Percentiles rank a stretch among this genome's conserved stretches.
Conservation (phyloP, 2,113 vertebrate genomes). For the Lathamus discolor region DNA sequence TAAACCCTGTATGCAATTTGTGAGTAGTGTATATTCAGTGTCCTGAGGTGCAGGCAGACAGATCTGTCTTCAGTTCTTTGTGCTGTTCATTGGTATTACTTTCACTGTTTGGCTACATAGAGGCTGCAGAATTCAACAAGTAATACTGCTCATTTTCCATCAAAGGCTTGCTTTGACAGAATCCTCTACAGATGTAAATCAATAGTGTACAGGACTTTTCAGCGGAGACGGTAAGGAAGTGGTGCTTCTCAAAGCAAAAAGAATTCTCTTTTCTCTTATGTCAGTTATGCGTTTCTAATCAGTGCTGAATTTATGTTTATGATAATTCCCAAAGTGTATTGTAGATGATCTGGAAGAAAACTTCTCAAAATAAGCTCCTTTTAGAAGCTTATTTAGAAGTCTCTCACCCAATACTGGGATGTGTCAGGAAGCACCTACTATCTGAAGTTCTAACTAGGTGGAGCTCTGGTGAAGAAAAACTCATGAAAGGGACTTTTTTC, state of each 20-base stretch:
- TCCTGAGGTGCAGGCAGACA: neutral
- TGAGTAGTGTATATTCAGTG: neutral
- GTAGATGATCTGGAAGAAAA: neutral
- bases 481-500: accelerated
- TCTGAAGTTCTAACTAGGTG: neutral
- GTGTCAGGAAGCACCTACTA: neutral
- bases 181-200: neutral
- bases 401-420: neutral
- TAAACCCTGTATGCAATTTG: neutral
- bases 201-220: neutral
- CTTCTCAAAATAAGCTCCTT: neutral
- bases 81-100: neutral
- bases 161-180: neutral
- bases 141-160: neutral
- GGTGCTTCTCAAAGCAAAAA: neutral
- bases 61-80: neutral
- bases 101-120: neutral
- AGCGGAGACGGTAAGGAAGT: neutral
- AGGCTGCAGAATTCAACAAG: neutral
- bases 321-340: neutral
- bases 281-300: neutral
- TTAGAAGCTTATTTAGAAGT: neutral
- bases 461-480: neutral
- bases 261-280: neutral
- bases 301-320: neutral